Percentiles rank a stretch among this genome's conserved stretches.
These are phyloP conservation scores for Hipparchia semele DNA, from an alignment of 2,888 invertebrate species.

Conservation along the genomic window DNA sequence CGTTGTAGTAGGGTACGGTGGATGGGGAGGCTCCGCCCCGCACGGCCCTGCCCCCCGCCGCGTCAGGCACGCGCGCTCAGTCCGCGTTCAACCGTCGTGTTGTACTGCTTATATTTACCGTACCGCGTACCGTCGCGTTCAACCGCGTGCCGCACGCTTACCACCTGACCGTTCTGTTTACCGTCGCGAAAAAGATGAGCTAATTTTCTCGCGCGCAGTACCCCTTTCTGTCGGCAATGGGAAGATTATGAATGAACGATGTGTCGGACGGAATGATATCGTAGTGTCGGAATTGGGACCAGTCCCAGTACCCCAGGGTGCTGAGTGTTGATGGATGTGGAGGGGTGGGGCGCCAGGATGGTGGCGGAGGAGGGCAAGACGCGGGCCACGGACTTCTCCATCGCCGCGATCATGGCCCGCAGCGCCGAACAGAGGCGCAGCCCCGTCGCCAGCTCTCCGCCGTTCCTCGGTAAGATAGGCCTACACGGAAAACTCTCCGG, in stretches of 20 bases:
- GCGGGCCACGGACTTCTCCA: conserved; percentile 96
- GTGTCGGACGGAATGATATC: conserved; percentile 68
- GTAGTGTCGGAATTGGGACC: conserved; percentile 52
- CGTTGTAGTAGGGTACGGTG: conserved; percentile 25
- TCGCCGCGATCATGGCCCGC: conserved; percentile 96
- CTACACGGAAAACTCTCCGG: conserved; percentile 45
- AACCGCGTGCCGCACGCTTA: conserved; percentile 14
- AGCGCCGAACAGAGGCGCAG: conserved; percentile 75
- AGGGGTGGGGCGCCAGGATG: conserved; percentile 78
- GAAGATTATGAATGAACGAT: conserved; percentile 46
- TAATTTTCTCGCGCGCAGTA: background rate
- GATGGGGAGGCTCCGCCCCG: conserved; percentile 61
- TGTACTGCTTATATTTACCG: conserved; percentile 55
- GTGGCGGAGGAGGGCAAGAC: conserved; percentile 78
- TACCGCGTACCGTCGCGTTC: conserved; percentile 18
- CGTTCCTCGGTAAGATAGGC: conserved; percentile 72
- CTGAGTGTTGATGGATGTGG: conserved; percentile 78
- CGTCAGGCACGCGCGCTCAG: conserved; percentile 64
- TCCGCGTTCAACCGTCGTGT: conserved; percentile 66
- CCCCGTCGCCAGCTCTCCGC: conserved; percentile 73
- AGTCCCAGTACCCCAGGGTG: conserved; percentile 44
- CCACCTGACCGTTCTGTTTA: background rate
- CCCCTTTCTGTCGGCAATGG: background rate
- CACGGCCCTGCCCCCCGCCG: conserved; percentile 55
- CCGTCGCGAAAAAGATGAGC: conserved; percentile 16